Percentiles rank a stretch among this genome's conserved stretches.
These are phyloP conservation scores for Xyrichtys novacula DNA, from an alignment of 2,797 vertebrate species.

Conservation along the genomic window DNA sequence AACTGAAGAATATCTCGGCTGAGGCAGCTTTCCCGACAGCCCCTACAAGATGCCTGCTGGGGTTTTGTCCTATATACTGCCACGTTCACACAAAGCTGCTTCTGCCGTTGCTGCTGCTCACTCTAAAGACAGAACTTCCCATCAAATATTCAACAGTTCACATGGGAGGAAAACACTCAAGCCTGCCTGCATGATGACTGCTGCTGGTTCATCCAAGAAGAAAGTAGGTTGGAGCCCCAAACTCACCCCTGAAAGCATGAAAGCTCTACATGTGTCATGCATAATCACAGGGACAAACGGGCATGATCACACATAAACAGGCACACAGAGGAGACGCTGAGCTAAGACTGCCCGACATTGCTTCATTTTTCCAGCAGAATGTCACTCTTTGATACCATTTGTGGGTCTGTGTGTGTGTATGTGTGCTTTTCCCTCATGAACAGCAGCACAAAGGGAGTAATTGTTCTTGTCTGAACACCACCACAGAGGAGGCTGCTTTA, in stretches of 20 bases:
- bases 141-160: slow-evolving; percentile 83
- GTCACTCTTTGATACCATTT: slow-evolving; percentile 59
- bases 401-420: slow-evolving; percentile 23
- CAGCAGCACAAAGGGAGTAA: slow-evolving; percentile 76
- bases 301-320: slow-evolving; percentile 19
- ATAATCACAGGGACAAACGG: slow-evolving; percentile 39
- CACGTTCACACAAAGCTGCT: slow-evolving; percentile 67
- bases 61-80: slow-evolving; percentile 75
- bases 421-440: slow-evolving; percentile 56
- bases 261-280: slow-evolving; percentile 45
- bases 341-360: slow-evolving; percentile 46
- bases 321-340: slow-evolving; percentile 24
- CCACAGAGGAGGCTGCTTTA: slow-evolving; percentile 43
- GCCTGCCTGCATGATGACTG: slow-evolving; percentile 44
- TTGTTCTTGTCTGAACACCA: slow-evolving; percentile 76
- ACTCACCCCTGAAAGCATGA: slow-evolving; percentile 27
- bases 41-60: slow-evolving; percentile 59
- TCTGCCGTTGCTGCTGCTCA: slow-evolving; percentile 54
- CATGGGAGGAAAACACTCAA: slow-evolving; percentile 59
- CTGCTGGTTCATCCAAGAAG: slow-evolving; percentile 47
- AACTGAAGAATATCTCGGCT: slow-evolving; percentile 60
- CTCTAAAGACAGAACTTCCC: slow-evolving; percentile 69
- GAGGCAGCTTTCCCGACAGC: slow-evolving; percentile 60
- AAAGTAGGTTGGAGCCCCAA: slow-evolving; percentile 63
- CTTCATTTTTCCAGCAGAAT: slow-evolving; percentile 64